Evolutionary conservation across 35 echinoderm and acorn worm species (phyloP).

Genomic region (Hemicentrotus pulcherrimus): DNA sequence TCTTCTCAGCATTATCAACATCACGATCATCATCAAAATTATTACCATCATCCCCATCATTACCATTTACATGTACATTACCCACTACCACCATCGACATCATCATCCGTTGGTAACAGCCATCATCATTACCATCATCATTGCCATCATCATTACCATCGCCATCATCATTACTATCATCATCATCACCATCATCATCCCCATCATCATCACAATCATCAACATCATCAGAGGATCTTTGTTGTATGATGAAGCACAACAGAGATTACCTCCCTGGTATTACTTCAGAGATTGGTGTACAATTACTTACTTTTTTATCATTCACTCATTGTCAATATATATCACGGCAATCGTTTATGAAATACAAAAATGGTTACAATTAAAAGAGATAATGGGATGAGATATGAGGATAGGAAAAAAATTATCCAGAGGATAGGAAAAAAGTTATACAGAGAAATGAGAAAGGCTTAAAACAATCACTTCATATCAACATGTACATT

Average conservation of each 20-base stretch:
- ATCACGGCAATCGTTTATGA: neutral
- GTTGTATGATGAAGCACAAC: too few relatives aligned
- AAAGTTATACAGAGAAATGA: too few relatives aligned
- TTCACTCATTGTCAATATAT: neutral
- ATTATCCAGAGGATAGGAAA: too few relatives aligned
- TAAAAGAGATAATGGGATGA: neutral
- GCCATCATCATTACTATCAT: neutral
- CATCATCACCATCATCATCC: neutral
- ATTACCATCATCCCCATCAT: neutral
- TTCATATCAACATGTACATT: neutral
- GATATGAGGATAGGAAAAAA: neutral
- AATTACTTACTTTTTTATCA: neutral
- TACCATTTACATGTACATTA: too few relatives aligned
- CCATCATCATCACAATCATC: neutral
- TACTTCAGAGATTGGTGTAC: too few relatives aligned
- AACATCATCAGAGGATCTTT: neutral
- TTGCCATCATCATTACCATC: neutral
- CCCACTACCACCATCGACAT: too few relatives aligned
- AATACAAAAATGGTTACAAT: neutral
- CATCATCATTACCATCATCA: neutral
- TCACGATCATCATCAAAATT: neutral
- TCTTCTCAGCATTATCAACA: neutral
- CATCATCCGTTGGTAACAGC: neutral
- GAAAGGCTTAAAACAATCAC: neutral
- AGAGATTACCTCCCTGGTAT: too few relatives aligned